A percentile compares a stretch with the other conserved stretches of the same genome.
Conservation (phyloP, 2,797 vertebrate genomes). For the Lophius americanus region DNA sequence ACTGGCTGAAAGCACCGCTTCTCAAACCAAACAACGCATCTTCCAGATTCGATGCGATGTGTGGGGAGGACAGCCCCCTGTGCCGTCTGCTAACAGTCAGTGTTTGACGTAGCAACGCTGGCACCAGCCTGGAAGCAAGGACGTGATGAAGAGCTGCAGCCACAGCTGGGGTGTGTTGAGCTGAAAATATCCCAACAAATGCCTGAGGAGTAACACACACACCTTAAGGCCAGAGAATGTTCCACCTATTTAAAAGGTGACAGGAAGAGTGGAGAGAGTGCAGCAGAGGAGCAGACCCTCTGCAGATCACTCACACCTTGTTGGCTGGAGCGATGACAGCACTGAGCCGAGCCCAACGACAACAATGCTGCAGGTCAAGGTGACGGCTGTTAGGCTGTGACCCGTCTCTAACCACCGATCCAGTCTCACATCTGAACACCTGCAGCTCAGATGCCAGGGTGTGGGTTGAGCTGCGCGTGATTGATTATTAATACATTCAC, state of each 20-base stretch:
- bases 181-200: conserved; percentile 35
- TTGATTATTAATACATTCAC: conserved; percentile 18
- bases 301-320: conserved; percentile 50
- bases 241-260: conserved; percentile 47
- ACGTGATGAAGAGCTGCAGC: conserved; percentile 44
- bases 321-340: conserved; percentile 48
- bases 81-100: conserved; percentile 32
- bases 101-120: conserved; percentile 69
- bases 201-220: conserved; percentile 11
- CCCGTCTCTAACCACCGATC: conserved; percentile 32
- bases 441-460: conserved; percentile 31
- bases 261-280: conserved; percentile 41
- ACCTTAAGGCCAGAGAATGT: conserved; percentile 50
- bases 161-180: conserved; percentile 32
- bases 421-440: conserved; percentile 7
- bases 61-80: conserved; percentile 8
- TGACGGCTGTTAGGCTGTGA: conserved; percentile 56
- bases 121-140: conserved; percentile 6
- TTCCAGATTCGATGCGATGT: conserved; percentile 29
- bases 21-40: conserved; percentile 49
- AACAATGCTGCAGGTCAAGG: conserved; percentile 62
- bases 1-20: conserved; percentile 41
- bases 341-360: conserved; percentile 35
- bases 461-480: conserved; percentile 17
- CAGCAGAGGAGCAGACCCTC: conserved; percentile 25